These are phyloP conservation scores for Ammospiza caudacuta DNA, from an alignment of 2,113 vertebrate species.

Conservation along the genomic window DNA sequence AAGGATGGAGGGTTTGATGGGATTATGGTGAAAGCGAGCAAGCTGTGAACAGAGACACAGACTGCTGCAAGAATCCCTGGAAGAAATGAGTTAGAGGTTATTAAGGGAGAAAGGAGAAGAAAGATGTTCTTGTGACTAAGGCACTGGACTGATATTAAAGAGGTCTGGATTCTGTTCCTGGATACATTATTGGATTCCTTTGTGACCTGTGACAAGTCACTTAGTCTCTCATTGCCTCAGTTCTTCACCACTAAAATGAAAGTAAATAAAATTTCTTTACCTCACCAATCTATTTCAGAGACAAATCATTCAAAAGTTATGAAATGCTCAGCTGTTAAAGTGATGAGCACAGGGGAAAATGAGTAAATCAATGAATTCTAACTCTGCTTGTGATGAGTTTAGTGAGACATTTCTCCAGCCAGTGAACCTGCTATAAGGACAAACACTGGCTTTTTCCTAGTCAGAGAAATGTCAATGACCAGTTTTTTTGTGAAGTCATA, in stretches of 20 bases:
- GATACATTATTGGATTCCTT: constrained; percentile 46
- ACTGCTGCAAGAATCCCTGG: not conserved
- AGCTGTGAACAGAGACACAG: constrained; percentile 13
- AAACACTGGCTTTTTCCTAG: not conserved
- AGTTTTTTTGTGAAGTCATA: not conserved
- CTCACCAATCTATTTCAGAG: not conserved
- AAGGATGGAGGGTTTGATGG: constrained; percentile 27
- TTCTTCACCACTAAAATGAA: constrained; percentile 29
- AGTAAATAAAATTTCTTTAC: constrained; percentile 57
- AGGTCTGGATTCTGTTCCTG: constrained; percentile 32
- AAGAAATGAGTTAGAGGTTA: constrained; percentile 37
- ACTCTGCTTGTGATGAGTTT: constrained; percentile 7
- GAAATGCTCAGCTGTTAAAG: constrained; percentile 42
- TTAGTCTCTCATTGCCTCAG: constrained; percentile 50
- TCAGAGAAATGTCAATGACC: not conserved
- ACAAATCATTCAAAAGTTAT: constrained; percentile 51
- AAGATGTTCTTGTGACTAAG: constrained; percentile 24
- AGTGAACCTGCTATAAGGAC: not conserved
- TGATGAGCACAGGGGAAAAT: constrained; percentile 12
- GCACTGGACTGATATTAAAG: not conserved
- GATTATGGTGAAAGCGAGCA: not conserved
- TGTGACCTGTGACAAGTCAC: constrained; percentile 40
- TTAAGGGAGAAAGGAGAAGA: constrained; percentile 35
- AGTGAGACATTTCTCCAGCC: not conserved
- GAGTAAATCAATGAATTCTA: constrained; percentile 46